Evolutionary conservation across 53 echinoderm and acorn worm species (phyloP).

Genomic region (Astropecten irregularis): DNA sequence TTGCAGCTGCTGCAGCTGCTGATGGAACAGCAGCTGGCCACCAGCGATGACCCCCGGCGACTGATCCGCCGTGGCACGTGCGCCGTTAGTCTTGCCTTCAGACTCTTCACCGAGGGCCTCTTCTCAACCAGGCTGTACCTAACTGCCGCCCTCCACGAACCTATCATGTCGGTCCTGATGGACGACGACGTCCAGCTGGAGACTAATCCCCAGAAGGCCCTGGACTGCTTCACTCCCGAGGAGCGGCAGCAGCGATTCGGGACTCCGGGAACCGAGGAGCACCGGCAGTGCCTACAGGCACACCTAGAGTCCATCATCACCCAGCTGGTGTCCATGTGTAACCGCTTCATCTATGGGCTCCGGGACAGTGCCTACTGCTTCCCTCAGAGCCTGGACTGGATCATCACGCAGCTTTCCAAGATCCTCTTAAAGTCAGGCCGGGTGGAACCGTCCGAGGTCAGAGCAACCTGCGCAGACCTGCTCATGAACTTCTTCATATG

Average conservation of each 20-base stretch:
- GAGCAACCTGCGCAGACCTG: constrained; percentile 93
- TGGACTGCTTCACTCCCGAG: constrained; percentile 78
- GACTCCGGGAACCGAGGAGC: constrained; percentile 64
- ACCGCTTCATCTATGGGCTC: constrained; percentile 82
- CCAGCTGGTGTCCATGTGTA: constrained; percentile 82
- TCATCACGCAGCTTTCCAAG: constrained; percentile 90
- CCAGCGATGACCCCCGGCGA: constrained; percentile 81
- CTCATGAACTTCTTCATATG: constrained; percentile 89
- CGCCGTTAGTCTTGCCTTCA: constrained; percentile 79
- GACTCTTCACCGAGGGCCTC: constrained; percentile 86
- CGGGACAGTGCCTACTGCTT: constrained; percentile 89
- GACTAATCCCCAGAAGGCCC: constrained; percentile 77
- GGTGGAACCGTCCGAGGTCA: constrained; percentile 65
- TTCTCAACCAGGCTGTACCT: constrained; percentile 89
- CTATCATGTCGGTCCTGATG: constrained; percentile 93
- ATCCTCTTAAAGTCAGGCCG: constrained; percentile 77
- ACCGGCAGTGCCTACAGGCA: constrained; percentile 74
- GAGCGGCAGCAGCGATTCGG: constrained; percentile 81
- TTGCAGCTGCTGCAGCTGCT: constrained; percentile 80
- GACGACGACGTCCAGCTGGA: constrained; percentile 85
- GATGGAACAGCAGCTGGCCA: constrained; percentile 79
- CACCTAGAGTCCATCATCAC: constrained; percentile 72
- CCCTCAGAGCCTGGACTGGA: constrained; percentile 95
- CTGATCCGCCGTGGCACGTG: constrained; percentile 79
- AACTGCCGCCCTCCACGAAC: constrained; percentile 91